Conservation (phyloP, 2,888 invertebrate species). For the Agapostemon virescens region DNA sequence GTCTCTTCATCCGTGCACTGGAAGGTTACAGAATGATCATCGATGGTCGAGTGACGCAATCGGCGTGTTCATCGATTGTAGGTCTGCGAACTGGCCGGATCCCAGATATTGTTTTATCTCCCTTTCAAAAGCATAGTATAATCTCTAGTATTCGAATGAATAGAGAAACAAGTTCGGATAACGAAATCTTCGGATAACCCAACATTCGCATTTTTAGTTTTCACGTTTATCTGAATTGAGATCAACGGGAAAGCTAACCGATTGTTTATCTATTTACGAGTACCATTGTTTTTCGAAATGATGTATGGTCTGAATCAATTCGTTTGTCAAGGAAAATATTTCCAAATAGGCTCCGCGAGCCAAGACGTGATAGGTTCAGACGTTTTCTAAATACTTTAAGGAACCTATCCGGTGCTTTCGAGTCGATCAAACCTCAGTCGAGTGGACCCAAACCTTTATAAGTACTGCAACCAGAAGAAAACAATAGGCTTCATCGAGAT, state of each 20-base stretch:
- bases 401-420: not conserved
- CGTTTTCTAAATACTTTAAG: not conserved
- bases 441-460: not conserved
- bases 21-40: conserved; percentile 3
- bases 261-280: not conserved
- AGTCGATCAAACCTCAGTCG: not conserved
- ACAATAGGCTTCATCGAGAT: not conserved
- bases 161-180: not conserved
- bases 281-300: not conserved
- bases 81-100: not conserved
- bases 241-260: not conserved
- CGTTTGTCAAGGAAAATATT: not conserved
- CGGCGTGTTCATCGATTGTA: not conserved
- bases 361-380: not conserved
- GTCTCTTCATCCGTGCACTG: not conserved
- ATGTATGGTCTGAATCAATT: not conserved
- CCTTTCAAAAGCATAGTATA: not conserved
- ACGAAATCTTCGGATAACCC: not conserved
- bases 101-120: not conserved
- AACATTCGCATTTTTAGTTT: not conserved
- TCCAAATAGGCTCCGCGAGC: not conserved
- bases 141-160: not conserved
- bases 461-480: not conserved
- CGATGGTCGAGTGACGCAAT: not conserved
- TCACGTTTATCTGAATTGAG: not conserved